These are phyloP conservation scores for Cephalopholis sonnerati DNA, from an alignment of 2,113 vertebrate species.

Conservation along the genomic window DNA sequence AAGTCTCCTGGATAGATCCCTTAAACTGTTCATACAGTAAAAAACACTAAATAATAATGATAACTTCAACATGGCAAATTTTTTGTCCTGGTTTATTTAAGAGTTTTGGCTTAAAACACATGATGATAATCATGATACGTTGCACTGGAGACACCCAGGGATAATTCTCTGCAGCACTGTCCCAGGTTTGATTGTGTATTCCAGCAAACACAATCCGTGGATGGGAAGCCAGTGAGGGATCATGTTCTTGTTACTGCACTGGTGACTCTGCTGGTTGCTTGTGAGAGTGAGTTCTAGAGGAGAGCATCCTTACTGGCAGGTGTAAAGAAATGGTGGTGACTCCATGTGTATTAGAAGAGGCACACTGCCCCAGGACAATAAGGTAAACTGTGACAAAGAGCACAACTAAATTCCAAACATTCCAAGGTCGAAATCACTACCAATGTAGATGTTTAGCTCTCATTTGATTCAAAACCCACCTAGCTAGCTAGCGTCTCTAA, in stretches of 20 bases:
- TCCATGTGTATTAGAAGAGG: neutral
- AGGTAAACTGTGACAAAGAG: neutral
- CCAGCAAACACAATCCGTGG: neutral
- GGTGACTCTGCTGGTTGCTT: neutral
- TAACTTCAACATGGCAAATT: too few species aligned
- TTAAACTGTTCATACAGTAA: too few species aligned
- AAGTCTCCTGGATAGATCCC: too few species aligned
- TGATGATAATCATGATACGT: too few species aligned
- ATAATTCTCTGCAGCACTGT: neutral
- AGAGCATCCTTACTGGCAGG: neutral
- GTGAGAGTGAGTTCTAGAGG: neutral
- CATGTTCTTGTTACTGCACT: neutral
- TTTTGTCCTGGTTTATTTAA: too few species aligned
- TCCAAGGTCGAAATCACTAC: neutral
- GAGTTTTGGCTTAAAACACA: too few species aligned
- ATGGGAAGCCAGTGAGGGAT: slow-evolving; percentile 4
- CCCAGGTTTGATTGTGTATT: neutral
- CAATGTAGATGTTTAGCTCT: neutral
- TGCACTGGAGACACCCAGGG: neutral
- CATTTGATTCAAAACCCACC: neutral
- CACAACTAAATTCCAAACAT: neutral
- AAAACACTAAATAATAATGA: too few species aligned
- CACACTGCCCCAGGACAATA: too few species aligned
- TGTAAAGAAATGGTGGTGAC: neutral
- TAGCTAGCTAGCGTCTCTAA: neutral